Percentiles rank a stretch among this genome's conserved stretches.
Conservation (phyloP, 2,888 invertebrate species). For the Arenicola marina region DNA sequence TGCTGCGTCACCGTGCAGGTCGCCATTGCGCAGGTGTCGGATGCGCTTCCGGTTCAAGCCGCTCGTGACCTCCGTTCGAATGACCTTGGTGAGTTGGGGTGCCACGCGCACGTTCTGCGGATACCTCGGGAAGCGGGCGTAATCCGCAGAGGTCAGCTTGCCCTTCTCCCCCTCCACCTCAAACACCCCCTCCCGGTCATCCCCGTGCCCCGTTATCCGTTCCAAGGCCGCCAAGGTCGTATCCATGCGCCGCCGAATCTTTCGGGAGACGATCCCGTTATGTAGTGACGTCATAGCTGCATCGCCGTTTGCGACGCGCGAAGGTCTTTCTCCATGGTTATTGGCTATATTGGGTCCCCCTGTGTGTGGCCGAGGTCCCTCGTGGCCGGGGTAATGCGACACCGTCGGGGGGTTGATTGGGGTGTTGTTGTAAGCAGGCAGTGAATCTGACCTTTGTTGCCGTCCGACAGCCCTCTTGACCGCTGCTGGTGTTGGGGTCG, state of each 20-base stretch:
- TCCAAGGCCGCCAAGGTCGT: constrained; percentile 38
- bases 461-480: no score
- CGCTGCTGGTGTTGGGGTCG: no score
- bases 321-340: neutral
- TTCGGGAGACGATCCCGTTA: neutral
- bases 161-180: constrained; percentile 17
- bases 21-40: constrained; percentile 42
- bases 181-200: constrained; percentile 27
- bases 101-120: constrained; percentile 49
- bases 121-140: constrained; percentile 41
- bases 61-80: constrained; percentile 45
- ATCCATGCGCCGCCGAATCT: neutral
- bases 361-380: no score
- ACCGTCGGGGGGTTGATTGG: no score
- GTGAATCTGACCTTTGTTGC: no score
- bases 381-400: no score
- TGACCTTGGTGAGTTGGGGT: constrained; percentile 46
- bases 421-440: no score
- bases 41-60: constrained; percentile 51
- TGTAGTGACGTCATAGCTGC: no score
- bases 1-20: constrained; percentile 42
- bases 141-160: constrained; percentile 42
- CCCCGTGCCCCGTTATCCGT: constrained; percentile 44
- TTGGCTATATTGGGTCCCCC: no score
- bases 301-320: no score